Evolutionary conservation across 2,797 vertebrate genomes (phyloP).

Genomic region (Pseudotriccus pelzelni): DNA sequence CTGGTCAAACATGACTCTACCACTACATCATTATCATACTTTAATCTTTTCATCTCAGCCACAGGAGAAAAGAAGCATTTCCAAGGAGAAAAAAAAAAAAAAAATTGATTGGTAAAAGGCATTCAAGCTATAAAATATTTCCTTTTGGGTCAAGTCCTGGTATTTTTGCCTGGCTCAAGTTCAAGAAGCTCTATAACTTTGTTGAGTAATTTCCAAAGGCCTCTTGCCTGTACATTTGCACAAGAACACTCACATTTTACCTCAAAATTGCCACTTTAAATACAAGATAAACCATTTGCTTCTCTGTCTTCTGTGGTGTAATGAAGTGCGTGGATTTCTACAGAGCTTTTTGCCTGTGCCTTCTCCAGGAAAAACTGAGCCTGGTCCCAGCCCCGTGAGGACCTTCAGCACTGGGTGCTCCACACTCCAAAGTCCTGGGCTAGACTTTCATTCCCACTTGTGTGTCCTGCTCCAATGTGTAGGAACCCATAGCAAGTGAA

Average conservation of each 20-base stretch:
- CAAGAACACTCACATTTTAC: not conserved
- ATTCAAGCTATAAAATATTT: slow-evolving; percentile 57
- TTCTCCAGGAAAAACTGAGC: slow-evolving; percentile 5
- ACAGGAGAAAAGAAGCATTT: not conserved
- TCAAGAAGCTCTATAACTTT: slow-evolving; percentile 49
- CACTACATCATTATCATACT: not conserved
- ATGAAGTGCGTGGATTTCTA: not conserved
- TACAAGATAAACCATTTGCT: not conserved
- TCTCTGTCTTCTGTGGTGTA: not conserved
- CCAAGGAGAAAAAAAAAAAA: slow-evolving; percentile 41
- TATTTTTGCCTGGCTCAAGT: slow-evolving; percentile 42
- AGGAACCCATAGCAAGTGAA: not conserved
- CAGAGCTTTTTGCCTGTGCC: not conserved
- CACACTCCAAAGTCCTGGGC: not conserved
- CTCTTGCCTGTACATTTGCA: slow-evolving; percentile 14
- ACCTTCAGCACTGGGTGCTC: not conserved
- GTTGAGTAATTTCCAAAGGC: slow-evolving; percentile 14
- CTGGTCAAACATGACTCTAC: not conserved
- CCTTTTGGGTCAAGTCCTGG: slow-evolving; percentile 36
- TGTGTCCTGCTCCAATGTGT: not conserved
- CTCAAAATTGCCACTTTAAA: slow-evolving; percentile 23
- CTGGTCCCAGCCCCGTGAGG: not conserved
- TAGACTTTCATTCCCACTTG: not conserved
- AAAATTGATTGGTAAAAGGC: slow-evolving; percentile 52
- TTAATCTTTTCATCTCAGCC: slow-evolving; percentile 27